Evolutionary conservation across 2,888 invertebrate genomes (phyloP).

Genomic region (Limnephilus rhombicus): DNA sequence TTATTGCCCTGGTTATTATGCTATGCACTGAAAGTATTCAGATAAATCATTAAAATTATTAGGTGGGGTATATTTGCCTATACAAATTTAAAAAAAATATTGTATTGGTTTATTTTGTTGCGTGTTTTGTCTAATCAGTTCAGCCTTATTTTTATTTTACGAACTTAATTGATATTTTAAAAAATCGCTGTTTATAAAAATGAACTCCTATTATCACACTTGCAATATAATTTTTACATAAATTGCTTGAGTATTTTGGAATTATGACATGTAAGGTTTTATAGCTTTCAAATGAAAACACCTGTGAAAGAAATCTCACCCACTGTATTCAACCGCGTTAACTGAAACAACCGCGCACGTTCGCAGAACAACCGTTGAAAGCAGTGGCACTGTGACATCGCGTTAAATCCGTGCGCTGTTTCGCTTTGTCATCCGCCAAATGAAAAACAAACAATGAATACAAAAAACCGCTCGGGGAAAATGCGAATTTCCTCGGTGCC

Average conservation of each 20-base stretch:
- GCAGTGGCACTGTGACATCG: constrained; percentile 14
- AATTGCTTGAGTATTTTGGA: neutral
- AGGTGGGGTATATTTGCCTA: too few species aligned
- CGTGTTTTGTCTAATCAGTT: too few species aligned
- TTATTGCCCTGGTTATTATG: too few species aligned
- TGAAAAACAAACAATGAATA: constrained; percentile 51
- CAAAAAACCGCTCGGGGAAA: constrained; percentile 32
- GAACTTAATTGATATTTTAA: too few species aligned
- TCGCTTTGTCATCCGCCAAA: constrained; percentile 45
- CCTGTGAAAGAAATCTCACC: neutral
- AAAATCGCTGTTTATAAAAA: too few species aligned
- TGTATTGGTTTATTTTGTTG: too few species aligned
- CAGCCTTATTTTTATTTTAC: too few species aligned
- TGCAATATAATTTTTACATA: neutral
- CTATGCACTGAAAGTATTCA: too few species aligned
- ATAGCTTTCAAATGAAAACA: neutral
- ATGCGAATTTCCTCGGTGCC: neutral
- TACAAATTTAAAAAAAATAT: too few species aligned
- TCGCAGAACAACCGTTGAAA: neutral
- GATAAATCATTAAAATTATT: too few species aligned
- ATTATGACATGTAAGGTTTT: neutral
- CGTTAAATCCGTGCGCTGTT: constrained; percentile 32
- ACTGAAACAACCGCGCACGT: constrained; percentile 16
- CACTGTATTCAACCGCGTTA: neutral
- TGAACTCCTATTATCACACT: too few species aligned